Percentiles rank a stretch among this genome's conserved stretches.
Evolutionary conservation across 2,113 vertebrate genomes (phyloP).

Genomic region (Meles meles): DNA sequence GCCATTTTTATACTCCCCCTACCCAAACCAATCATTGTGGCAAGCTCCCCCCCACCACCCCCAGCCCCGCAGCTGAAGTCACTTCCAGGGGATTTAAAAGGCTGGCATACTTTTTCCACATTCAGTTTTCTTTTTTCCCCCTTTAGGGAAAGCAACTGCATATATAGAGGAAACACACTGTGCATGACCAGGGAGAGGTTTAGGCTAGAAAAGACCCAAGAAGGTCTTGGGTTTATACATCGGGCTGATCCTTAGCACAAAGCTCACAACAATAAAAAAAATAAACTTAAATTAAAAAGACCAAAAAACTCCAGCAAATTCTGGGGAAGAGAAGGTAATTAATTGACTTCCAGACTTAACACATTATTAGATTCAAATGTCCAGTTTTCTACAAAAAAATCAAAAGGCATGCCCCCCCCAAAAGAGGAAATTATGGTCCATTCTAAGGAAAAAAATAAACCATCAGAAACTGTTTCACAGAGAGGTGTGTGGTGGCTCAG

Average conservation of each 20-base stretch:
- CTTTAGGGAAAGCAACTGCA: background rate
- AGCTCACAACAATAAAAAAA: background rate
- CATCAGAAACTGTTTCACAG: background rate
- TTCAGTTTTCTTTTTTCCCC: background rate
- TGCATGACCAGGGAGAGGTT: background rate
- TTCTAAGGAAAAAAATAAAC: background rate
- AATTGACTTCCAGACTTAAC: background rate
- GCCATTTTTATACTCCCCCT: accelerated
- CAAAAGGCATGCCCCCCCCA: background rate
- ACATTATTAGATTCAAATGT: background rate
- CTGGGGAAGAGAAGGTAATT: background rate
- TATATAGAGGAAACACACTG: background rate
- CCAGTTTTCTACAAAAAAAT: background rate
- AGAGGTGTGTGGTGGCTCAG: background rate
- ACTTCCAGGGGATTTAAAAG: background rate
- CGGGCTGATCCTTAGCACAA: background rate
- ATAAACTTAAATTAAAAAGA: background rate
- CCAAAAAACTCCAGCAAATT: background rate
- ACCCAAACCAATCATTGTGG: background rate
- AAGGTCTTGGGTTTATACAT: background rate
- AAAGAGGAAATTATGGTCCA: background rate
- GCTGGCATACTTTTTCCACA: background rate
- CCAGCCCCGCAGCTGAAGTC: background rate
- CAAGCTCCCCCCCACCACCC: accelerated
- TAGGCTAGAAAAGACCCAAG: background rate